Conservation (phyloP, 2,888 invertebrate genomes). For the Diploptera punctata region DNA sequence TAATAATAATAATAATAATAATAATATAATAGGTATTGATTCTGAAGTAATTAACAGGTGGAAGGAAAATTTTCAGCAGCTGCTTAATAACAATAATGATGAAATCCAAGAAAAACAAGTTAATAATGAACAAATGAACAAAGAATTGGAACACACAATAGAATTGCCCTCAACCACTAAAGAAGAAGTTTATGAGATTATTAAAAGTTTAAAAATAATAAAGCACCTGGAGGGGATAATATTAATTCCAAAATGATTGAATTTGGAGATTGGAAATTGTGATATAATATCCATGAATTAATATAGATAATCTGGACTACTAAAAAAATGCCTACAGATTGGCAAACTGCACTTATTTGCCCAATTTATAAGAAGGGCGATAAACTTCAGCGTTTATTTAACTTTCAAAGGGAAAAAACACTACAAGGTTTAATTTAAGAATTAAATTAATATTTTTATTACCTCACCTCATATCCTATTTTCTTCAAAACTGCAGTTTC, state of each 20-base stretch:
- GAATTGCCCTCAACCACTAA: not conserved
- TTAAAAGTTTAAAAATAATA: conserved; percentile 9
- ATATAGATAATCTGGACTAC: conserved; percentile 21
- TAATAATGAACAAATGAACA: not conserved
- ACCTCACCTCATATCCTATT: too few relatives aligned
- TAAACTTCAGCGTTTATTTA: too few relatives aligned
- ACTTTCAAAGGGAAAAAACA: too few relatives aligned
- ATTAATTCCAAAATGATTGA: not conserved
- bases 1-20: not conserved
- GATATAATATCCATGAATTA: not conserved
- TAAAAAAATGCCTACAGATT: conserved; percentile 31
- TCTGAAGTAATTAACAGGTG: not conserved
- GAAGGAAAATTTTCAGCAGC: not conserved
- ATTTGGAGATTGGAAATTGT: not conserved
- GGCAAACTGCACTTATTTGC: conserved; percentile 25
- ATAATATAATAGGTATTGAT: not conserved
- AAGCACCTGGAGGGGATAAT: conserved; percentile 4
- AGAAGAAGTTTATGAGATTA: not conserved
- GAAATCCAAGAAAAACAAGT: not conserved
- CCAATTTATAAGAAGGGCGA: conserved; percentile 25
- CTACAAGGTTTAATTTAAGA: too few relatives aligned
- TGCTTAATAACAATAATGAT: not conserved
- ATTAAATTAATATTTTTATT: too few relatives aligned
- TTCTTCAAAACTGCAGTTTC: too few relatives aligned
- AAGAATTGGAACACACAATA: too few relatives aligned